A percentile compares a stretch with the other conserved stretches of the same genome.
phyloP scores from a whole-genome alignment of 1,140 invertebrate species.

The Heliothis virescens region DNA sequence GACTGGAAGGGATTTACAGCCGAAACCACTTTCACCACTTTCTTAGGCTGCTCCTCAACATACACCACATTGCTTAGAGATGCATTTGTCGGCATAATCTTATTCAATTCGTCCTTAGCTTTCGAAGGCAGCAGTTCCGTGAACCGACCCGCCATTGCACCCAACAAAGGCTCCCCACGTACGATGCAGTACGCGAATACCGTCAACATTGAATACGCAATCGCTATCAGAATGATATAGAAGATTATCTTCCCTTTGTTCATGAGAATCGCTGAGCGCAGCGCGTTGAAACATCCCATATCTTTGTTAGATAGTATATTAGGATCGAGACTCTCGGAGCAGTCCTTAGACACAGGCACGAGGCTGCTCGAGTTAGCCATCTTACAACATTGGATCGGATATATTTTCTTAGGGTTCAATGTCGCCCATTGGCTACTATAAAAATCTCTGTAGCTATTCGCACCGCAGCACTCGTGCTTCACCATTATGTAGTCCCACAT shows the following conservation, averaged over 20 bases:
- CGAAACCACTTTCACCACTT: conserved; percentile 73
- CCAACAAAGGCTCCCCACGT: conserved; percentile 69
- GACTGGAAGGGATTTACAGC: conserved; percentile 71
- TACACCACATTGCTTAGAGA: conserved; percentile 74
- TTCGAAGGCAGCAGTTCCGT: conserved; percentile 51
- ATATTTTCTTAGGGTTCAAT: conserved; percentile 62
- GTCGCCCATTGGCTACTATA: conserved; percentile 65
- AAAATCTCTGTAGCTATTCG: conserved; percentile 69
- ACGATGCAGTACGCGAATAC: conserved; percentile 75
- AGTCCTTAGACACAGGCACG: conserved; percentile 65
- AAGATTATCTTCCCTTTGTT: conserved; percentile 72
- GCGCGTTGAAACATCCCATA: conserved; percentile 68
- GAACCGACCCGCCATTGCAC: conserved; percentile 51
- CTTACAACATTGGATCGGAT: conserved; percentile 75
- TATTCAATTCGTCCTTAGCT: conserved; percentile 47
- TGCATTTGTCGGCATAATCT: conserved; percentile 51
- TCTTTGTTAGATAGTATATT: conserved; percentile 56
- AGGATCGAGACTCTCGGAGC: conserved; percentile 55
- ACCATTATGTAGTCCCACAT: conserved; percentile 77
- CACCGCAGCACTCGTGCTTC: conserved; percentile 77
- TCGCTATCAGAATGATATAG: conserved; percentile 61
- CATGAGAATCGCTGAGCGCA: conserved; percentile 61
- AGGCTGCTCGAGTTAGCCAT: conserved; percentile 64
- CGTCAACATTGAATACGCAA: conserved; percentile 63
- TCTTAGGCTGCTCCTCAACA: conserved; percentile 73